phyloP scores from a whole-genome alignment of 2,113 vertebrate species.

The Takifugu bimaculatus region DNA sequence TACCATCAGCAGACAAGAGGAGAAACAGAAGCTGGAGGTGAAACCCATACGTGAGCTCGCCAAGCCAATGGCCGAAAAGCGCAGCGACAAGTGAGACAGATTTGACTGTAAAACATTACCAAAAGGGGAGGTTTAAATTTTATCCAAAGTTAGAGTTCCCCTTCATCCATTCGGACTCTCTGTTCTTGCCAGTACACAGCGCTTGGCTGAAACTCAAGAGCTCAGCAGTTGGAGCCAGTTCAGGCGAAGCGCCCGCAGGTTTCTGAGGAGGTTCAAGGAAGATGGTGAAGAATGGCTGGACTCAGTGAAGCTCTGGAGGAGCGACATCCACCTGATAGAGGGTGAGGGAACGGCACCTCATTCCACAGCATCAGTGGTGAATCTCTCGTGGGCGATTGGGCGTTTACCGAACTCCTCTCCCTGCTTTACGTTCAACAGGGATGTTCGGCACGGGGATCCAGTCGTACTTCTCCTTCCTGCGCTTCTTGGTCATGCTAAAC shows the following conservation, averaged over 20 bases:
- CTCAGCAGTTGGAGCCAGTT: constrained; percentile 76
- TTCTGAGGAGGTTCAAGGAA: constrained; percentile 70
- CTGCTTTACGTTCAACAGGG: constrained; percentile 67
- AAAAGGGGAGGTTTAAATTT: not conserved
- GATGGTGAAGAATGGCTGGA: constrained; percentile 63
- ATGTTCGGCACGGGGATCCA: constrained; percentile 92
- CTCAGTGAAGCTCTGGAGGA: constrained; percentile 84
- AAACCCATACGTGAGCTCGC: constrained; percentile 71
- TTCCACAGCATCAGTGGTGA: not conserved
- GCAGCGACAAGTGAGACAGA: constrained; percentile 72
- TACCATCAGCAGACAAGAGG: constrained; percentile 31
- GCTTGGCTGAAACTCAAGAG: constrained; percentile 44
- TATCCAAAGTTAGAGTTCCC: not conserved
- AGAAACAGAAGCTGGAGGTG: constrained; percentile 39
- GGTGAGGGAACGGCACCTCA: constrained; percentile 39
- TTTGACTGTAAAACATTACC: not conserved
- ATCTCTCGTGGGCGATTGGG: not conserved
- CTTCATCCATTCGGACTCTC: too few species aligned
- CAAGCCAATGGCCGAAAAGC: constrained; percentile 77
- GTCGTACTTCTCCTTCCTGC: constrained; percentile 94
- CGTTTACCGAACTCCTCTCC: not conserved
- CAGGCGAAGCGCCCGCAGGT: constrained; percentile 69
- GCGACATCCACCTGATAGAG: constrained; percentile 77
- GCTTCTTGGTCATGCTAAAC: constrained; percentile 91
- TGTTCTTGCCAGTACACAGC: constrained; percentile 44